Conservation (phyloP, 1,140 invertebrate species). For the Diuraphis noxia region DNA sequence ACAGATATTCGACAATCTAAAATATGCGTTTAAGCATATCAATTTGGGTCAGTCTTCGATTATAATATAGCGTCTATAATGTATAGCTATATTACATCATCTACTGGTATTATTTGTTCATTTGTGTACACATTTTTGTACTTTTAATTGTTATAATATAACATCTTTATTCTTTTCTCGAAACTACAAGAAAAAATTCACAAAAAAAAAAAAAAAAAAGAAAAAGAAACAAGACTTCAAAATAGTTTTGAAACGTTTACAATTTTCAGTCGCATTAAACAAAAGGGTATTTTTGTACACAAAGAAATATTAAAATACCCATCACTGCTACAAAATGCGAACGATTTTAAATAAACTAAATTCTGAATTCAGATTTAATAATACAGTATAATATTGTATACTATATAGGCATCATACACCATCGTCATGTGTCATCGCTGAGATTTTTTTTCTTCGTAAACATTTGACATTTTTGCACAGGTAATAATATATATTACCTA, state of each 20-base stretch:
- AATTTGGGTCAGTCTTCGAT: not conserved
- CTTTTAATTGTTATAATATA: not conserved
- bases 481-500: no score
- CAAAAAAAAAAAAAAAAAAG: not conserved
- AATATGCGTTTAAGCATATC: not conserved
- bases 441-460: not conserved
- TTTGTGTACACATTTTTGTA: not conserved
- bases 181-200: not conserved
- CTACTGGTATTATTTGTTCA: not conserved
- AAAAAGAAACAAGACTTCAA: not conserved
- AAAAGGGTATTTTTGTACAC: not conserved
- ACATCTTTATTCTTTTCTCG: not conserved
- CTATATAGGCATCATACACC: not conserved
- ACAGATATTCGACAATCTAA: not conserved
- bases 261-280: not conserved
- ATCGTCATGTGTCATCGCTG: not conserved
- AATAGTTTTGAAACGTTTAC: not conserved
- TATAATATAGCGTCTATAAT: not conserved
- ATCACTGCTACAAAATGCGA: not conserved
- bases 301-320: not conserved
- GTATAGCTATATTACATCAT: no score
- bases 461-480: not conserved
- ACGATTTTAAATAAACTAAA: not conserved
- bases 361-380: constrained; percentile 1
- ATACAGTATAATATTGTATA: not conserved